A percentile compares a stretch with the other conserved stretches of the same genome.
Conservation (phyloP, 2,797 vertebrate species). For the Hemitrygon akajei region DNA sequence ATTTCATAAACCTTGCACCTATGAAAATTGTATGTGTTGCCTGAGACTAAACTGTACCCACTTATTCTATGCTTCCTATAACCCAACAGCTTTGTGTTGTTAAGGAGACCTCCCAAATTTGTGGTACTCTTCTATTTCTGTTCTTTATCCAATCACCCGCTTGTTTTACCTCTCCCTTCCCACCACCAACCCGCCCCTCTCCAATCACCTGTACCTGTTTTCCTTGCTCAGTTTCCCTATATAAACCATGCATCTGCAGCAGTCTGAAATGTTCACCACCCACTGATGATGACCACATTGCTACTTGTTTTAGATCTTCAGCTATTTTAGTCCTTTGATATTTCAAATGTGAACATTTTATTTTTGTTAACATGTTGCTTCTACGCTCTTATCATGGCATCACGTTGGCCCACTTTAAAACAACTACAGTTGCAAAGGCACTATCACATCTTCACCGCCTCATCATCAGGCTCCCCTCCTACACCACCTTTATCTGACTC, state of each 20-base stretch:
- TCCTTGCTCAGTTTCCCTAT: no score
- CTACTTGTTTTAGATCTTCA: background rate
- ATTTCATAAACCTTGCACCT: background rate
- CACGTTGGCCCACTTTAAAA: background rate
- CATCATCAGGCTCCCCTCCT: background rate
- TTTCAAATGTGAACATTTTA: background rate
- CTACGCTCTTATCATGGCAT: background rate
- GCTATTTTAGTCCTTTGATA: background rate
- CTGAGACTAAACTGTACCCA: background rate
- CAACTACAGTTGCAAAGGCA: background rate
- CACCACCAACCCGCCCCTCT: no score
- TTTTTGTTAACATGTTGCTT: background rate
- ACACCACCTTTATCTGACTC: background rate
- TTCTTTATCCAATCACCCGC: background rate
- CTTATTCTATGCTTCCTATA: no score
- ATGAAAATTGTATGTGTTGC: background rate
- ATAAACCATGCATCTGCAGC: background rate
- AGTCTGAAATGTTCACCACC: background rate
- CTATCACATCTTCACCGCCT: background rate
- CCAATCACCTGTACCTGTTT: background rate
- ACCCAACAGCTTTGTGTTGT: background rate
- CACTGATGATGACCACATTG: background rate
- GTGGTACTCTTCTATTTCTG: background rate
- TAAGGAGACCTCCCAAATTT: background rate
- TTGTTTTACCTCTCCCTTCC: background rate